Conservation (phyloP, 2,797 vertebrate genomes). For the Thaleichthys pacificus region DNA sequence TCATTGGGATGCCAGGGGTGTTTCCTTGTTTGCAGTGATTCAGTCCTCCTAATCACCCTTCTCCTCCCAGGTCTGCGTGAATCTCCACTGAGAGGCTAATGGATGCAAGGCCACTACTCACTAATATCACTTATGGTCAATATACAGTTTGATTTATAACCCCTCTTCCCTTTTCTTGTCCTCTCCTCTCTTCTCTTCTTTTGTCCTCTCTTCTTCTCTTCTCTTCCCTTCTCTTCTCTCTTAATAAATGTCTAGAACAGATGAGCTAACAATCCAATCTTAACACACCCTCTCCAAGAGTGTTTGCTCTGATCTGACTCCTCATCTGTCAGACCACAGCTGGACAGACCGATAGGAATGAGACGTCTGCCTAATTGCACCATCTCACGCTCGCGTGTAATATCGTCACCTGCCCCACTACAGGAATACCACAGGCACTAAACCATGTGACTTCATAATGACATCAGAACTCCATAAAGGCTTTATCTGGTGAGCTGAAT, state of each 20-base stretch:
- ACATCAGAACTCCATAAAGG: constrained; percentile 76
- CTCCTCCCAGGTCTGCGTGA: not conserved
- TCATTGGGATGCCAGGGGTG: not conserved
- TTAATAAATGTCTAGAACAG: constrained; percentile 58
- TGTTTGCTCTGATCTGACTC: constrained; percentile 74
- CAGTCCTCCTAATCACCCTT: not conserved
- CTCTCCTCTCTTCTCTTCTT: not conserved
- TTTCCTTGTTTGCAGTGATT: not conserved
- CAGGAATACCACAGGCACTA: constrained; percentile 70
- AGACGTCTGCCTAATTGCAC: constrained; percentile 72
- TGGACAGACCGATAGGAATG: constrained; percentile 65
- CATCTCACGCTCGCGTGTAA: constrained; percentile 56
- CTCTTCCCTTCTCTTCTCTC: constrained; percentile 8
- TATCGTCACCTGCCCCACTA: constrained; percentile 65
- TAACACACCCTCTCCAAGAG: constrained; percentile 73
- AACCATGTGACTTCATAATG: constrained; percentile 62
- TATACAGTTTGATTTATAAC: not conserved
- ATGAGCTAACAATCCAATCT: constrained; percentile 72
- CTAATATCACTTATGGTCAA: constrained; percentile 1
- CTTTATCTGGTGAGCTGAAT: constrained; percentile 53
- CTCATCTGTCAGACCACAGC: constrained; percentile 54
- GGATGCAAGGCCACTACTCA: constrained; percentile 3
- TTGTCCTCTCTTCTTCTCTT: not conserved
- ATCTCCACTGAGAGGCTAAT: not conserved
- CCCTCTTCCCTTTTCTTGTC: not conserved